phyloP scores from a whole-genome alignment of 2,113 vertebrate genomes.

The Chroicocephalus ridibundus region DNA sequence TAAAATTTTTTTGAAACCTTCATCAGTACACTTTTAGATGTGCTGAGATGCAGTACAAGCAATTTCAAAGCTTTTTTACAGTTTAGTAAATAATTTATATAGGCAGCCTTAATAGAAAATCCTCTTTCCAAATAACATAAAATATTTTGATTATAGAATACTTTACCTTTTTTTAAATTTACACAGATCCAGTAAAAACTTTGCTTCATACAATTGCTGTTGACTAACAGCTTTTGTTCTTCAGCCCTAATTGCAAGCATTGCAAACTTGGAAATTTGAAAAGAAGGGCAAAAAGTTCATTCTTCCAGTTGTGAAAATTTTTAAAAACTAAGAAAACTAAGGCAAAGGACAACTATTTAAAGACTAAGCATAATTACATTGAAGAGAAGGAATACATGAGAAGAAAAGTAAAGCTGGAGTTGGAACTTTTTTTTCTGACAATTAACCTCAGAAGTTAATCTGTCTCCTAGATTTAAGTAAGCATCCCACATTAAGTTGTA shows the following conservation, averaged over 20 bases:
- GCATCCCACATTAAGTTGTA: not conserved
- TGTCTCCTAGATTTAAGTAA: not conserved
- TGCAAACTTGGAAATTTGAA: not conserved
- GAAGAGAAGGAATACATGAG: not conserved
- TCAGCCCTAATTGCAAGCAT: not conserved
- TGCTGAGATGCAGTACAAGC: not conserved
- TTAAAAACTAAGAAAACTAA: not conserved
- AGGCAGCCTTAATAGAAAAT: not conserved
- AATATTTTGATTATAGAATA: not conserved
- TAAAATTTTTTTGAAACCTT: not conserved
- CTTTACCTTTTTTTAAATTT: not conserved
- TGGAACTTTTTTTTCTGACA: not conserved
- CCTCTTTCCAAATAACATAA: not conserved
- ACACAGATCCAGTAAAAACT: not conserved
- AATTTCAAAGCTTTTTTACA: not conserved
- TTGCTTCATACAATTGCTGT: not conserved
- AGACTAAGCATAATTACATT: not conserved
- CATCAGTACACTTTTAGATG: not conserved
- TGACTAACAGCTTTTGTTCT: not conserved
- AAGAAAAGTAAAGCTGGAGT: not conserved
- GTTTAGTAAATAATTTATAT: not conserved
- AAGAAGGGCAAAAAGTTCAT: not conserved
- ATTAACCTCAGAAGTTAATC: not conserved
- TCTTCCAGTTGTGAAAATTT: not conserved
- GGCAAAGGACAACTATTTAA: not conserved